Base-by-base conservation (phyloP, 2,113 vertebrate species). In the Triplophysa tibetana region DNA sequence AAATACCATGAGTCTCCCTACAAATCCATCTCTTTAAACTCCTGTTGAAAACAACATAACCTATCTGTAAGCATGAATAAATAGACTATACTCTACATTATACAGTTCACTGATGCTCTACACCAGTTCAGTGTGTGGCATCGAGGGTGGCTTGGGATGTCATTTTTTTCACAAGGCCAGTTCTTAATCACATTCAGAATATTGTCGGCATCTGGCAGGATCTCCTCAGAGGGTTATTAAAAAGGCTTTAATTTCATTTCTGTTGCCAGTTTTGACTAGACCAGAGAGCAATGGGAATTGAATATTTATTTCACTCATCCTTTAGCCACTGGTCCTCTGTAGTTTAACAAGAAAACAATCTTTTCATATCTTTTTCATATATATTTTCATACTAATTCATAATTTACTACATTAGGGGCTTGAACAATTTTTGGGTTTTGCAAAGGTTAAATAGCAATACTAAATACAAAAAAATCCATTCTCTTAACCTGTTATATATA, bases 231-330 rank as follows among this genome's bases (percentile, higher is more conserved):
- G 68, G 43, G 68, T 54, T 60, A 79, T 77, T 81, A 75, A 70
- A 77, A 75, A 63, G 75, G 58, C n/a, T 79, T 79, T 72, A 79
- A 64, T 72, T 79, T 68, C 64, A 79, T 72, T 61, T 54, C 45
- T 79, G 68, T 62, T 68, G 1, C 68, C 78, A 72, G 17, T 33
- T 62, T 79, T 54, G 21, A 70, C 54, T 63, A 48, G 41, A 63
- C 43, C 67, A 33, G 29, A 63, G 67, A 23, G 43, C n/a, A 77
- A 77, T 38, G 75, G 62, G 75, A 77, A 64, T 52, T 54, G 60
- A 41, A 63, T 64, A 60, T 63, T 62, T 23, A 58, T 9, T 45
- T 68, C 0, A 41, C 65, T 29, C 33, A 1, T 21, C 14, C 29
- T 43, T 43, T 68, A n/a, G 4, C 29, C 3, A 29, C 16, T 29